These are phyloP conservation scores for Lucifuga dentata DNA, from an alignment of 2,113 vertebrate genomes.

Conservation along the genomic window DNA sequence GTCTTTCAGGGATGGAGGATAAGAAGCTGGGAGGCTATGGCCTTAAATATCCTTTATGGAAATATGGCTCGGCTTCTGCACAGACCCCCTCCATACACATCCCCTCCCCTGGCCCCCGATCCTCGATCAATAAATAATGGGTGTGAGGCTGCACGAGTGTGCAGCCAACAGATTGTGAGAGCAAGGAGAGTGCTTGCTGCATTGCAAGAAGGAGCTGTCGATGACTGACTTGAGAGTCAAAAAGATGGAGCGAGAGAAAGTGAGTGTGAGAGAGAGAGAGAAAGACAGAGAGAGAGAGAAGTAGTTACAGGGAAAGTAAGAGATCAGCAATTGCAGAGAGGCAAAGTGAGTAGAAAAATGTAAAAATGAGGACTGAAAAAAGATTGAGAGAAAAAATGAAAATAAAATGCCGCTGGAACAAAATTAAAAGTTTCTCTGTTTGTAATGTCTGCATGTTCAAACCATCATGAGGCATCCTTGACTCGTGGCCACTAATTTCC, in stretches of 20 bases:
- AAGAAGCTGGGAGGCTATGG: conserved; percentile 49
- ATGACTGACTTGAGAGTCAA: conserved; percentile 47
- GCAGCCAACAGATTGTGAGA: conserved; percentile 76
- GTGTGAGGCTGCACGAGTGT: conserved; percentile 53
- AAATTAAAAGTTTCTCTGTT: conserved; percentile 38
- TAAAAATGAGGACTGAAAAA: not conserved
- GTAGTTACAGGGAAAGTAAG: conserved; percentile 19
- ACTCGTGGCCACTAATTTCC: conserved; percentile 8
- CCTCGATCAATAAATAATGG: conserved; percentile 83
- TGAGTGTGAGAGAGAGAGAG: conserved; percentile 2
- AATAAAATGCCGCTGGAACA: conserved; percentile 16
- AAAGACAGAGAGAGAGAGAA: conserved; percentile 13
- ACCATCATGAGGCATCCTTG: conserved; percentile 45
- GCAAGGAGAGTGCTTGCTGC: conserved; percentile 43
- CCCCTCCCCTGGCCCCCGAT: conserved; percentile 28
- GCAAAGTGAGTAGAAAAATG: conserved; percentile 8
- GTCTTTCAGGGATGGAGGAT: conserved; percentile 53
- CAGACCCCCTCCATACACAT: conserved; percentile 28
- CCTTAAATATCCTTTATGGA: conserved; percentile 82
- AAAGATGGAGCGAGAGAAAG: no score
- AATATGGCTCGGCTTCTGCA: conserved; percentile 57
- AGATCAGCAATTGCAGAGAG: conserved; percentile 26
- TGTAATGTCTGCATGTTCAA: conserved; percentile 41
- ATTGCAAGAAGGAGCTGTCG: conserved; percentile 62
- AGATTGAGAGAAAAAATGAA: not conserved